phyloP scores from a whole-genome alignment of 2,888 invertebrate species.

The Pedicia rivosa region DNA sequence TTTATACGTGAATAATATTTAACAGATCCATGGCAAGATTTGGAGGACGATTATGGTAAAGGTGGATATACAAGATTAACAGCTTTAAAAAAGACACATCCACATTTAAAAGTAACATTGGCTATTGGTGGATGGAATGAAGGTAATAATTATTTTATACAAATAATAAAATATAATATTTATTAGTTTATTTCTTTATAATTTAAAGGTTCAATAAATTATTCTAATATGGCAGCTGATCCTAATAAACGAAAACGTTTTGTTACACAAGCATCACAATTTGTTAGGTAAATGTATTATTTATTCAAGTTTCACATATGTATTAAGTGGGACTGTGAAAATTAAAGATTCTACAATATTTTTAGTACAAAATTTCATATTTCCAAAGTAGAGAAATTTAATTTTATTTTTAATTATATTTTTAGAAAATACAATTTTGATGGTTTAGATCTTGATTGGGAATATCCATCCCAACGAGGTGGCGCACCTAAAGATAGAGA shows the following conservation, averaged over 20 bases:
- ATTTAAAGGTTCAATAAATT: constrained; percentile 50
- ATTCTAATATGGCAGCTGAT: constrained; percentile 41
- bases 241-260: constrained; percentile 46
- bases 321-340: no score
- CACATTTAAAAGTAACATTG: constrained; percentile 53
- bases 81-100: constrained; percentile 44
- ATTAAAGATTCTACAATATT: no score
- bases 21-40: constrained; percentile 59
- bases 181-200: no score
- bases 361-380: no score
- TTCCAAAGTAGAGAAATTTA: no score
- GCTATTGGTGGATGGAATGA: constrained; percentile 91
- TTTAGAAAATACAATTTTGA: constrained; percentile 27
- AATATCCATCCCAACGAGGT: constrained; percentile 64
- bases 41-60: constrained; percentile 58
- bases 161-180: no score
- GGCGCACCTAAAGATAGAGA: constrained; percentile 56
- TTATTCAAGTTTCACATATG: no score
- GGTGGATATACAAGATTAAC: constrained; percentile 54
- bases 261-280: constrained; percentile 49
- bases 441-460: constrained; percentile 50
- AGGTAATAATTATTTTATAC: no score
- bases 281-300: no score
- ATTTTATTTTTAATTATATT: no score
- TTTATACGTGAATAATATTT: constrained; percentile 4